A percentile compares a stretch with the other conserved stretches of the same genome.
Evolutionary conservation across 2,888 invertebrate species (phyloP).

Genomic region (Eueremaeus valkanovi): DNA sequence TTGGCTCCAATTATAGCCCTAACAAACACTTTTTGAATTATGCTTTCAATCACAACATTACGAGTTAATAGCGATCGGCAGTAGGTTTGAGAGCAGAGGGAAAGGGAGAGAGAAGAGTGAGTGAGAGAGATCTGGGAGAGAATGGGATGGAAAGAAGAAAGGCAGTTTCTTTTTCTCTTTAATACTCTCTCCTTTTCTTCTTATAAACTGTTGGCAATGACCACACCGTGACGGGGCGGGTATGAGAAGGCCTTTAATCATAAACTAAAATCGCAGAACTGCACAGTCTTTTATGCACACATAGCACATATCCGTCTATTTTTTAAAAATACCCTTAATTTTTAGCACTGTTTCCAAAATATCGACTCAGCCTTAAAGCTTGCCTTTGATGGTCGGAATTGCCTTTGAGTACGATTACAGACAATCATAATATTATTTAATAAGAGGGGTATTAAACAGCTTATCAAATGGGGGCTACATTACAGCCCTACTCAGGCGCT

Average conservation of each 20-base stretch:
- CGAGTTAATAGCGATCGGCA: background rate
- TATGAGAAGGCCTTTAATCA: slow-evolving; percentile 22
- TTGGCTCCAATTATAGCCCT: background rate
- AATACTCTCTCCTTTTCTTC: background rate
- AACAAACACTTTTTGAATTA: background rate
- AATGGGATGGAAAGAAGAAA: too few relatives aligned
- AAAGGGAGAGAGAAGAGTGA: background rate
- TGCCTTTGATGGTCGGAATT: background rate
- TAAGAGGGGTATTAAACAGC: slow-evolving; percentile 4
- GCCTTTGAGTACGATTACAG: background rate
- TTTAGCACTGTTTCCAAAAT: slow-evolving; percentile 19
- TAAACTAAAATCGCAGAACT: slow-evolving; percentile 3
- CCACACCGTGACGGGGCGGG: slow-evolving; percentile 19
- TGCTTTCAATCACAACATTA: slow-evolving; percentile 20
- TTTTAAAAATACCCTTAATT: slow-evolving; percentile 6
- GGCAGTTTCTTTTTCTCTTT: background rate
- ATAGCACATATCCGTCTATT: background rate
- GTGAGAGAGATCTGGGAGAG: background rate
- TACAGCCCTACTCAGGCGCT: background rate
- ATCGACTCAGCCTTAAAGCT: background rate
- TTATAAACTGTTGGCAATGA: background rate
- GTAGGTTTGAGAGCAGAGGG: background rate
- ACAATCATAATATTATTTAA: slow-evolving; percentile 19
- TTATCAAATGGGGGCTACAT: background rate
- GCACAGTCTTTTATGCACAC: background rate